Evolutionary conservation across 2,797 vertebrate genomes (phyloP).

Genomic region (Molossus molossus): DNA sequence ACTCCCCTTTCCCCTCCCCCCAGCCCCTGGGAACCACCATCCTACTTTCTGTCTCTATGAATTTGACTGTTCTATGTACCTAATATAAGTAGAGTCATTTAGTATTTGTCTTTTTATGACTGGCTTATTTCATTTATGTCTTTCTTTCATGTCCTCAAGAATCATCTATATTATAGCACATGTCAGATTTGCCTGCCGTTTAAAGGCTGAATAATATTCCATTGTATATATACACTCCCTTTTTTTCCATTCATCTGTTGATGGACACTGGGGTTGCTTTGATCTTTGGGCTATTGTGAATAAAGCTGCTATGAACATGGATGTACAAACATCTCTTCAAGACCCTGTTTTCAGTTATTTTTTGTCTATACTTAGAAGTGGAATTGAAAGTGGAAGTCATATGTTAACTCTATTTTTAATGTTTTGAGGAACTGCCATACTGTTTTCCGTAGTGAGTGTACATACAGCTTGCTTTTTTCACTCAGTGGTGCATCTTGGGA

Average conservation of each 20-base stretch:
- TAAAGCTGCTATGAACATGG: background rate
- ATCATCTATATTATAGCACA: background rate
- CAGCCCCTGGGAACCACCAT: background rate
- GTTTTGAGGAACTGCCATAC: slow-evolving; percentile 2
- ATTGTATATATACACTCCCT: background rate
- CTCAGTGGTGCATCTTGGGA: background rate
- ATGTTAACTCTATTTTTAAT: slow-evolving; percentile 3
- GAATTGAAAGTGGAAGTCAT: background rate
- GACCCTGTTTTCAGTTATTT: background rate
- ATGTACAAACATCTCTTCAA: background rate
- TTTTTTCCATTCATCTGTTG: background rate
- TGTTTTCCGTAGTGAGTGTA: background rate
- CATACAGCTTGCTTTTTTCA: slow-evolving; percentile 12
- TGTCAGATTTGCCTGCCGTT: background rate
- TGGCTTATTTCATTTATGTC: background rate
- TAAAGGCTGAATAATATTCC: background rate
- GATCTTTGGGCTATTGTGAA: background rate
- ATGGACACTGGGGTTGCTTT: background rate
- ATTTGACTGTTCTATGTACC: background rate
- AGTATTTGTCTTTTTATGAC: background rate
- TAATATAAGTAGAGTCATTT: background rate
- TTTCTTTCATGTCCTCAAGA: background rate
- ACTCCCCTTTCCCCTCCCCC: background rate
- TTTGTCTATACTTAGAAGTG: background rate
- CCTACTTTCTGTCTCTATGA: slow-evolving; percentile 18